Evolutionary conservation across 2,113 vertebrate species (phyloP).

Genomic region (Paradoxurus hermaphroditus): DNA sequence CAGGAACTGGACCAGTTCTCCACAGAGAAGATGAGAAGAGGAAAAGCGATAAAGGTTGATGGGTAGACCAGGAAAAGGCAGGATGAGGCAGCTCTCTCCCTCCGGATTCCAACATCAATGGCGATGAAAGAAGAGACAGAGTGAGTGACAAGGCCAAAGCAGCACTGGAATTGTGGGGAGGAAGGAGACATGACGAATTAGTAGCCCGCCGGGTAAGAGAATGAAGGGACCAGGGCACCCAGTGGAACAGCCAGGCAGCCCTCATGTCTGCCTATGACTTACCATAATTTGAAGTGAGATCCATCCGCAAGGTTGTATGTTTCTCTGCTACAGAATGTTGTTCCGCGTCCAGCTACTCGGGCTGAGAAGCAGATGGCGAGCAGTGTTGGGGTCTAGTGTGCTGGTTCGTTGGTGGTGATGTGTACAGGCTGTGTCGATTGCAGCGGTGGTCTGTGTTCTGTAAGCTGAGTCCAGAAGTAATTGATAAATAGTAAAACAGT

Average conservation of each 20-base stretch:
- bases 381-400: neutral
- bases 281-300: neutral
- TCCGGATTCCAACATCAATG: neutral
- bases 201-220: neutral
- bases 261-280: neutral
- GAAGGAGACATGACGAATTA: neutral
- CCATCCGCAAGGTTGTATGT: neutral
- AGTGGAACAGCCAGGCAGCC: neutral
- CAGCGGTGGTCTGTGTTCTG: neutral
- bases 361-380: neutral
- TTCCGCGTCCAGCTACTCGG: neutral
- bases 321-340: neutral
- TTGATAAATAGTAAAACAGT: neutral
- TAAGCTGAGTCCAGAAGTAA: neutral
- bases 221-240: neutral
- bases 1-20: neutral
- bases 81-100: neutral
- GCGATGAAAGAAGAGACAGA: neutral
- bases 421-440: neutral
- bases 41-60: neutral
- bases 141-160: neutral
- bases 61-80: neutral
- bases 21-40: neutral
- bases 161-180: neutral
- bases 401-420: rapidly evolving